Base-by-base conservation (phyloP, 2,113 vertebrate species). In the Silurus meridionalis region DNA sequence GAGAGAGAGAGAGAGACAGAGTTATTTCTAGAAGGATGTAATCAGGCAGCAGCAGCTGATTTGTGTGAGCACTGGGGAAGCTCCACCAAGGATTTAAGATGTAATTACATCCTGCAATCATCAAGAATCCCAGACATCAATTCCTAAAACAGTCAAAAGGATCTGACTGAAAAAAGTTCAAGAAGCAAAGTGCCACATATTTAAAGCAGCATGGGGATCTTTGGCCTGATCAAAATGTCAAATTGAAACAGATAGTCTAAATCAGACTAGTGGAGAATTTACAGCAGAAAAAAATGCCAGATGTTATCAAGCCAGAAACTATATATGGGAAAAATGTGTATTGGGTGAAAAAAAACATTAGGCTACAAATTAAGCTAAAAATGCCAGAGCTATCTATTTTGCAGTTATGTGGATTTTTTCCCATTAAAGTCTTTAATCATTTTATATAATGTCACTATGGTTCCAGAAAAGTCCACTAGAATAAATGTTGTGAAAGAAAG, bases 31-130 rank as follows among this genome's bases (percentile, higher is more conserved):
- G 66, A 17, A 55, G 46, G 52, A 71, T 72, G 66, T 83, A 83
- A 83, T 83, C 82, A 82, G 53, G 66, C 50, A 71, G 81, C 64
- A 83, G 66, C 52, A 71, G 82, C 52, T 71, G 63, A 71, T 69
- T 67, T 83, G 64, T 69, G 52, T 83, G 82, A 83, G 25, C n/a
- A 53, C 15, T 71, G 21, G 80, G 80, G 48, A 82, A 82, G 63
- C 80, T 66, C 61, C 63, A 67, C 80, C 80, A 64, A 67, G 61
- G 80, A 66, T 82, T 82, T 82, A 63, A 82, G 61, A 82, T 67
- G 61, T 84, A 84, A 84, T 84, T 72, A 74, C 67, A n/a, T 83
- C 82, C 66, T 72, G 82, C 13, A 55, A 52, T 83, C 63, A 83
- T 71, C 50, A 83, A 28, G 82, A 71, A 28, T 84, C 21, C 37